Base-by-base conservation (phyloP, 2,888 invertebrate genomes). In the Phyto melanocephala region DNA sequence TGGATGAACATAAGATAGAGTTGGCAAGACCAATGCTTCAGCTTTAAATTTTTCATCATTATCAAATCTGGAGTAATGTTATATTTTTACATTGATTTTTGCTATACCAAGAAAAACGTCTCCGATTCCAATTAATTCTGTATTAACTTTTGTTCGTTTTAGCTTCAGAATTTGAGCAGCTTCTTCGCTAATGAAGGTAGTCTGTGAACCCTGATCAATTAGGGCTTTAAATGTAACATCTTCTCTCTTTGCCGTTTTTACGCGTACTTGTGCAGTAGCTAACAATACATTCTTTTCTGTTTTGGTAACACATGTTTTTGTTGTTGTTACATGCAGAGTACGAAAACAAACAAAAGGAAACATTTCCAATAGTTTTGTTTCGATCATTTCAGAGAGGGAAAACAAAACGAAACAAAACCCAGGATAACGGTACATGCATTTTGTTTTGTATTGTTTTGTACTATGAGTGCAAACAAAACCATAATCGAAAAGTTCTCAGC, bases 141-240 rank as follows among this genome's bases (percentile, higher is more conserved):
- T 62, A 10, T 20, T 70, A 45, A 17, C 37, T 65, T 37, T 79
- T 50, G 15, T 63, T 17, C 47, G 75, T 50, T 67, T 63, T 24
- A 80, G 28, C 8, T 15, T 13, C 15, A 78, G 60, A 67, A 76
- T 71, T 63, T 79, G 72, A 24, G 50, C 56, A 24, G 72, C 79
- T 63, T 84, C 79, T 65, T 75, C 74, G 13, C 80, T 74, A 24
- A 81, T 40, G 8, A 70, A 68, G 11, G 79, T 80, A 35, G 63
- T 52, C 42, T 83, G 80, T n/a, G 82, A 71, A 22, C 76, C 71
- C 33, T 77, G 79, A 52, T 78, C 76, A 11, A 81, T 76, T 22
- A 84, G 52, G 3, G 74, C 80, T 72, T 80, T 47, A 35, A 80
- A 45, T 17, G 42, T 37, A 37, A 68, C 20, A 28, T 60, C 74